Conservation (phyloP, 2,113 vertebrate species). For the Daphoenositta chrysoptera region DNA sequence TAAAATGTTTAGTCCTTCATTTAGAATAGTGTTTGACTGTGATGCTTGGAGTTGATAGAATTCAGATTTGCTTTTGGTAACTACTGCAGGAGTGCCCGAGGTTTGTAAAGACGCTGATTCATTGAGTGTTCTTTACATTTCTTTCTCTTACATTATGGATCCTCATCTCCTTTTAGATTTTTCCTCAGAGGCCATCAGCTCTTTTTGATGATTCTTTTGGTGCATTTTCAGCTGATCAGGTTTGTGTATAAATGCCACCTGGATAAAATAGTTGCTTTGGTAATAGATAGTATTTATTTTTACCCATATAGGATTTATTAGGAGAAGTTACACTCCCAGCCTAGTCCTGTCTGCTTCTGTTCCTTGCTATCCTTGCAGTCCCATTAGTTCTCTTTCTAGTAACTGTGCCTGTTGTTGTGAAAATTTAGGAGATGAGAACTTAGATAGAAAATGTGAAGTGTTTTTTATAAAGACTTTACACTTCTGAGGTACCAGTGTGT, state of each 20-base stretch:
- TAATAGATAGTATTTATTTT: not conserved
- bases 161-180: slow-evolving; percentile 74
- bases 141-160: slow-evolving; percentile 53
- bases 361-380: not conserved
- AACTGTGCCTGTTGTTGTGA: not conserved
- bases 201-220: slow-evolving; percentile 82
- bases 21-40: not conserved
- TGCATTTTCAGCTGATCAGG: slow-evolving; percentile 81
- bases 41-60: not conserved
- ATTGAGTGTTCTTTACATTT: not conserved
- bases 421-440: not conserved
- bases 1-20: not conserved
- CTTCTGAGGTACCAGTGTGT: not conserved
- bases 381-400: not conserved
- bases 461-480: not conserved
- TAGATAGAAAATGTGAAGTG: not conserved
- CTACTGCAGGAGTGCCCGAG: not conserved
- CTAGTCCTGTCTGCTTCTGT: not conserved
- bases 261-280: slow-evolving; percentile 12
- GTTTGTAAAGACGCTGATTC: not conserved
- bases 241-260: slow-evolving; percentile 70
- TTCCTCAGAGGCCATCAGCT: slow-evolving; percentile 67
- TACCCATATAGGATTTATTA: not conserved
- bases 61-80: not conserved
- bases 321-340: not conserved